These are phyloP conservation scores for Anastrepha ludens DNA, from an alignment of 1,140 invertebrate genomes.

Conservation along the genomic window DNA sequence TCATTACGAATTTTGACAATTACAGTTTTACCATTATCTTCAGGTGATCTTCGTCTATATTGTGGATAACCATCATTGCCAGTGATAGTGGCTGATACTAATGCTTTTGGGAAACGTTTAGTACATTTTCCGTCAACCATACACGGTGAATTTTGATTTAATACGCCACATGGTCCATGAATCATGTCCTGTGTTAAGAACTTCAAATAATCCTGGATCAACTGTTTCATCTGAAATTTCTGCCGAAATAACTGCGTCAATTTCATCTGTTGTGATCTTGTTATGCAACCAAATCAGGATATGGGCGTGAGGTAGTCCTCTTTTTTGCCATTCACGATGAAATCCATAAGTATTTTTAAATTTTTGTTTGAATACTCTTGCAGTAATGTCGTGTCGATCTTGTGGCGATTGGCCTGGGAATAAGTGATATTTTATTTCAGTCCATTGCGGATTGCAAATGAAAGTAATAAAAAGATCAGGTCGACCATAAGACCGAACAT, in stretches of 20 bases:
- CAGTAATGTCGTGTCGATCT: conserved; percentile 1
- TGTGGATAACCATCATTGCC: conserved; percentile 74
- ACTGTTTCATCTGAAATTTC: no score
- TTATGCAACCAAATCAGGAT: no score
- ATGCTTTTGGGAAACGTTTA: conserved; percentile 42
- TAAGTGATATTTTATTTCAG: conserved; percentile 67
- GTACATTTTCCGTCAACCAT: conserved; percentile 40
- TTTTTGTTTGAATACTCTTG: background rate
- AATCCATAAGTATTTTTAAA: conserved; percentile 10
- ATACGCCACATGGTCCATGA: conserved; percentile 74
- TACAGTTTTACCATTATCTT: conserved; percentile 61
- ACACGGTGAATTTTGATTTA: background rate
- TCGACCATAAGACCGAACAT: conserved; percentile 70
- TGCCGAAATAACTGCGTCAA: no score
- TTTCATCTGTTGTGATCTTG: no score
- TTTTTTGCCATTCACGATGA: background rate
- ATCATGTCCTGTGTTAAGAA: conserved; percentile 71
- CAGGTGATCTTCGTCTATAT: conserved; percentile 60
- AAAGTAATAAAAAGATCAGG: conserved; percentile 75
- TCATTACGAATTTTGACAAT: background rate
- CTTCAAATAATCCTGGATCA: no score
- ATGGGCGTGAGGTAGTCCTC: no score
- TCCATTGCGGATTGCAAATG: conserved; percentile 76
- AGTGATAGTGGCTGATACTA: conserved; percentile 61
- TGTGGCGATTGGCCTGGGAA: conserved; percentile 63